Percentiles rank a stretch among this genome's conserved stretches.
Evolutionary conservation across 1,140 invertebrate genomes (phyloP).

Genomic region (Monomorium pharaonis): DNA sequence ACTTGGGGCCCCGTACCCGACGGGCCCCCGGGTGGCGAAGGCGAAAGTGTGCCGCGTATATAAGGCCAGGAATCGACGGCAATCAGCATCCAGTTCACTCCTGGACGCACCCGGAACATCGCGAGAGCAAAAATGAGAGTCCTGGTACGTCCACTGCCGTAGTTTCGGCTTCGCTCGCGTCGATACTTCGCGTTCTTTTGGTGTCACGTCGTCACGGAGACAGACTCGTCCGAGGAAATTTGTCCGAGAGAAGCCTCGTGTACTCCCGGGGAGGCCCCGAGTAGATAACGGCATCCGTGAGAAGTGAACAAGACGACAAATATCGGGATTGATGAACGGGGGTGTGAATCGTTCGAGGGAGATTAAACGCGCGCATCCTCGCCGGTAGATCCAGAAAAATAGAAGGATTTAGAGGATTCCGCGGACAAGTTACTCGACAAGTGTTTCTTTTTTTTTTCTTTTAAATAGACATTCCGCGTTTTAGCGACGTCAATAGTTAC

Average conservation of each 20-base stretch:
- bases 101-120: conserved; percentile 87
- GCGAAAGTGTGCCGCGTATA: conserved; percentile 86
- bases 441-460: background rate
- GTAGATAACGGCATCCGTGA: background rate
- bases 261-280: background rate
- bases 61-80: conserved; percentile 87
- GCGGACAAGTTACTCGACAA: background rate
- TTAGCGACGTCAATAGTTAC: background rate
- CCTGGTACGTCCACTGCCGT: conserved; percentile 80
- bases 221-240: background rate
- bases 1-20: conserved; percentile 66
- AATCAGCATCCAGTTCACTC: conserved; percentile 90
- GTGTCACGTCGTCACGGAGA: background rate
- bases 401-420: background rate
- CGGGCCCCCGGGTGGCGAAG: conserved; percentile 80
- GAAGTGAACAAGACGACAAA: conserved; percentile 30
- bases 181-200: background rate
- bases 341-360: conserved; percentile 25
- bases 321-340: conserved; percentile 33
- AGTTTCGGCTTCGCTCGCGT: background rate
- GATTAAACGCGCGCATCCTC: background rate
- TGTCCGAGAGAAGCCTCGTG: conserved; percentile 22
- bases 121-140: conserved; percentile 84
- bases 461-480: background rate
- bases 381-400: background rate